A percentile compares a stretch with the other conserved stretches of the same genome.
Conservation (phyloP, 2,888 invertebrate genomes). For the Diplolepis rosae region DNA sequence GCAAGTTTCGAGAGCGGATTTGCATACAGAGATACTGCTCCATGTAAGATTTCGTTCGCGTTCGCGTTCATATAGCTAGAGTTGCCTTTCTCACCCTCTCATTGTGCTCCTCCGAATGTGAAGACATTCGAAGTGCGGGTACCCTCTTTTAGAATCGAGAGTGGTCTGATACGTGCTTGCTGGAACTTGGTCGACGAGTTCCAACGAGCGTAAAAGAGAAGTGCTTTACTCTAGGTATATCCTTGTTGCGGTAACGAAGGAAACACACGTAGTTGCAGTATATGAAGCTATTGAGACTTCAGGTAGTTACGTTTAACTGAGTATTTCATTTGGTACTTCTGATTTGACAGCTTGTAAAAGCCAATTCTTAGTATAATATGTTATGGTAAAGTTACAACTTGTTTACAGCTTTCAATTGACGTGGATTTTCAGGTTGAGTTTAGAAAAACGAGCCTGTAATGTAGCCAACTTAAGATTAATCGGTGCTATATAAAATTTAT, state of each 20-base stretch:
- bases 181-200: slow-evolving; percentile 26
- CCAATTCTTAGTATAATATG: not conserved
- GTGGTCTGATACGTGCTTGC: slow-evolving; percentile 22
- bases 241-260: slow-evolving; percentile 27
- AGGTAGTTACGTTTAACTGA: slow-evolving; percentile 8
- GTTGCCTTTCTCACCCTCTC: not conserved
- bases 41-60: slow-evolving; percentile 1
- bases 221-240: slow-evolving; percentile 3
- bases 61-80: not conserved
- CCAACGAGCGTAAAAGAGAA: slow-evolving; percentile 15
- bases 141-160: slow-evolving; percentile 28
- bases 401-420: too few species aligned
- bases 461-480: slow-evolving; percentile 6
- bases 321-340: not conserved
- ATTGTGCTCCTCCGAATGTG: not conserved
- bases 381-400: not conserved
- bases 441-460: slow-evolving; percentile 10
- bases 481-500: slow-evolving; percentile 22
- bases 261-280: too few species aligned
- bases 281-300: slow-evolving; percentile 17
- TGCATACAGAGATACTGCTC: slow-evolving; percentile 39
- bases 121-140: slow-evolving; percentile 6
- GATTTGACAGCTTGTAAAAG: not conserved
- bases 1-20: slow-evolving; percentile 33
- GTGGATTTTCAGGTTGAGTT: not conserved